Percentiles rank a stretch among this genome's conserved stretches.
Evolutionary conservation across 1,140 invertebrate species (phyloP).

Genomic region (Periplaneta americana): DNA sequence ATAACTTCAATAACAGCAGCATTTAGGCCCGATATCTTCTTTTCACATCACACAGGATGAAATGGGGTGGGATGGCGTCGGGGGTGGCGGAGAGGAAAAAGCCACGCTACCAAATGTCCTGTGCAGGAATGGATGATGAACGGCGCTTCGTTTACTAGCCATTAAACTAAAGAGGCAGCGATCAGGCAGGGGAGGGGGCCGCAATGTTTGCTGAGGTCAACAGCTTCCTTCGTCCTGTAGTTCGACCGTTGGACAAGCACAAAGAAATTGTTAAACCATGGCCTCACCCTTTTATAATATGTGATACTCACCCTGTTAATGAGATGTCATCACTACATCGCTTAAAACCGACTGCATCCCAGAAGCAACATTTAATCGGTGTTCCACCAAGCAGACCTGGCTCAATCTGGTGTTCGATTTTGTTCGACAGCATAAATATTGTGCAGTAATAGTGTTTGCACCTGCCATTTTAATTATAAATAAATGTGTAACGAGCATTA

Average conservation of each 20-base stretch:
- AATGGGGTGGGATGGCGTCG: background rate
- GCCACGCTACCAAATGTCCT: constrained; percentile 12
- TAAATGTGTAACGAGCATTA: too few species aligned
- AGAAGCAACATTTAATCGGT: too few species aligned
- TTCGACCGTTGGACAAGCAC: background rate
- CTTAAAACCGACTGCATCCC: too few species aligned
- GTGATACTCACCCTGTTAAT: background rate
- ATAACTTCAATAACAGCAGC: background rate
- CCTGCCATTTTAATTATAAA: too few species aligned
- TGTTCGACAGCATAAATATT: too few species aligned
- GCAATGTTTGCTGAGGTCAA: background rate
- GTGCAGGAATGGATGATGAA: constrained; percentile 18
- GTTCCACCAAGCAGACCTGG: too few species aligned
- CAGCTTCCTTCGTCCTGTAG: background rate
- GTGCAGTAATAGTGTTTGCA: too few species aligned
- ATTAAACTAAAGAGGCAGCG: constrained; percentile 14
- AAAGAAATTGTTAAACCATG: background rate
- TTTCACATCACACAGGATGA: background rate
- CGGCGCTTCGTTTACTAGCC: constrained; percentile 15
- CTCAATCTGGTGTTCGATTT: too few species aligned
- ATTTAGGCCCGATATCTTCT: constrained; percentile 4
- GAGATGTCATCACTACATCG: background rate
- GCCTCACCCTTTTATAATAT: background rate
- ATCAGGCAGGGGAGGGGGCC: background rate
- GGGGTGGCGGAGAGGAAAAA: background rate